Evolutionary conservation across 2,797 vertebrate species (phyloP).

Genomic region (Muscicapa striata): DNA sequence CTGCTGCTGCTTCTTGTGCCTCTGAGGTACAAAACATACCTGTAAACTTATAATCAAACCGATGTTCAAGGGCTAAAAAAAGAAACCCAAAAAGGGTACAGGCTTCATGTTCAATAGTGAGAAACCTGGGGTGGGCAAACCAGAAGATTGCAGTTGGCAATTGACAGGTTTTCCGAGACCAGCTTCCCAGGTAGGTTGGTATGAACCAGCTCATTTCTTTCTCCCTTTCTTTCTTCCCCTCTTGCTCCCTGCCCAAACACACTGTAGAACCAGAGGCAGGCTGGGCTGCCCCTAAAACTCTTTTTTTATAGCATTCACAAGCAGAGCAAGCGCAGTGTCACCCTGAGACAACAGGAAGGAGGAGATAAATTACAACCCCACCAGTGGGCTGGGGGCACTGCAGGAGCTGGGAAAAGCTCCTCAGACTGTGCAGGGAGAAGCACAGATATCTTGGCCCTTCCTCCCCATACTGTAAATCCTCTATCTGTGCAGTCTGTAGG

Average conservation of each 20-base stretch:
- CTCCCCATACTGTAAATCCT: background rate
- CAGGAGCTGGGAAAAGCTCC: background rate
- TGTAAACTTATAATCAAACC: slow-evolving; percentile 63
- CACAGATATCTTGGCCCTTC: background rate
- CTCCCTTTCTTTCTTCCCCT: background rate
- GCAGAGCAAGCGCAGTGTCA: background rate
- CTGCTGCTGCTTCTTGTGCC: slow-evolving; percentile 66
- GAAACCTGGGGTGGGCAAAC: slow-evolving; percentile 43
- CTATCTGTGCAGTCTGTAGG: background rate
- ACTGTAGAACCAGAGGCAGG: background rate
- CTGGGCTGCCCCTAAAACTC: background rate
- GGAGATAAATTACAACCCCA: background rate
- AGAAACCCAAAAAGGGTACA: slow-evolving; percentile 21
- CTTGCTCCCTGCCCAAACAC: background rate
- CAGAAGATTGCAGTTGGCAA: slow-evolving; percentile 34
- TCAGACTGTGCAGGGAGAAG: background rate
- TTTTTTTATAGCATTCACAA: background rate
- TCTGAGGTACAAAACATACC: slow-evolving; percentile 69
- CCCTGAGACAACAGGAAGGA: background rate
- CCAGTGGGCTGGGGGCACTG: background rate
- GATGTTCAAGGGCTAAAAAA: slow-evolving; percentile 17
- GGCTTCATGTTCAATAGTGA: slow-evolving; percentile 42
- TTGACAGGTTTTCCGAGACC: background rate
- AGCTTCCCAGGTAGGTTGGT: background rate
- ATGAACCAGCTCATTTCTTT: background rate